Percentiles rank a stretch among this genome's conserved stretches.
Conservation (phyloP, 2,797 vertebrate species). For the Gouania willdenowi region DNA sequence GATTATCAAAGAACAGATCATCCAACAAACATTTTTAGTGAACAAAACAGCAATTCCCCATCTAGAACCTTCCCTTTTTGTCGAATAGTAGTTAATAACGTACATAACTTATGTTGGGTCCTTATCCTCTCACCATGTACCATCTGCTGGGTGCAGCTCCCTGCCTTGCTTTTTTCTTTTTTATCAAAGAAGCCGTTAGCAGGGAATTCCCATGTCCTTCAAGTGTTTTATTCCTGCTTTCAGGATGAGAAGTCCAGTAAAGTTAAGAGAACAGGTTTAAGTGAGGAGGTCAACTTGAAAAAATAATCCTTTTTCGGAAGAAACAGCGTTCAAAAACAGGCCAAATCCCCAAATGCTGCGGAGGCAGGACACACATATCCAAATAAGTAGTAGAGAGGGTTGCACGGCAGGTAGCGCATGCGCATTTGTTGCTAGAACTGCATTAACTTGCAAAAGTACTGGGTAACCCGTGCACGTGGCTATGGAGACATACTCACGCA, state of each 20-base stretch:
- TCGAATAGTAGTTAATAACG: constrained; percentile 25
- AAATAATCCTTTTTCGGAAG: no score
- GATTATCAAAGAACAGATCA: no score
- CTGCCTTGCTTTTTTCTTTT: constrained; percentile 47
- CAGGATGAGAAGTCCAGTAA: constrained; percentile 26
- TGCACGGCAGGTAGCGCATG: constrained; percentile 37
- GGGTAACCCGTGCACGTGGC: not conserved
- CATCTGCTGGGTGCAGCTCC: constrained; percentile 63
- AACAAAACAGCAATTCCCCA: no score
- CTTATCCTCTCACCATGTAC: constrained; percentile 62
- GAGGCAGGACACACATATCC: constrained; percentile 16
- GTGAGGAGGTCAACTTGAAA: no score
- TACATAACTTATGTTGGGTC: constrained; percentile 37
- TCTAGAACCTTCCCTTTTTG: no score
- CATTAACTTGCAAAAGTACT: not conserved
- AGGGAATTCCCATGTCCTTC: constrained; percentile 55
- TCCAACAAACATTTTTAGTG: no score
- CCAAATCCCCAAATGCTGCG: constrained; percentile 9
- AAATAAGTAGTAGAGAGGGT: constrained; percentile 18
- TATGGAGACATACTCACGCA: not conserved
- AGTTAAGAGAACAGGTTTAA: no score
- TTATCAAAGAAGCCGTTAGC: constrained; percentile 59
- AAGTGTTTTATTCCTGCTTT: constrained; percentile 23
- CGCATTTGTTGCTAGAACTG: constrained; percentile 13
- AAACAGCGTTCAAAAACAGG: no score